Evolutionary conservation across 1,140 invertebrate genomes (phyloP).

Genomic region (Phenacoccus solenopsis): DNA sequence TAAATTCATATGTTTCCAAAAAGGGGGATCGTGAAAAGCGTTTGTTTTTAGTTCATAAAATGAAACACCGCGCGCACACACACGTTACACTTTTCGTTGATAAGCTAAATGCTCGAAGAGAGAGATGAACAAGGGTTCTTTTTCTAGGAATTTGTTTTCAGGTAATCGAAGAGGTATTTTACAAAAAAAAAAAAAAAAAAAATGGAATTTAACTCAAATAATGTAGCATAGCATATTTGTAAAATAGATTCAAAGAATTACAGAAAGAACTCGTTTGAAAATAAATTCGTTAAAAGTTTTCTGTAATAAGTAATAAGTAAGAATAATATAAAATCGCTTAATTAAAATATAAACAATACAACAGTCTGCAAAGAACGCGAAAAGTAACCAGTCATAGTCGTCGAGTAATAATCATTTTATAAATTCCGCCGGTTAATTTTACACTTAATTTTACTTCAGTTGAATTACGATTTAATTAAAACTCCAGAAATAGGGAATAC

Average conservation of each 20-base stretch:
- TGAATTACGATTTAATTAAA: conserved; percentile 3
- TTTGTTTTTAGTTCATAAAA: not conserved
- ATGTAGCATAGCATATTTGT: no score
- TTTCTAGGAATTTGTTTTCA: no score
- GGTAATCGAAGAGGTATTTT: no score
- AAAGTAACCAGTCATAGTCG: not conserved
- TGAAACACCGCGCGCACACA: not conserved
- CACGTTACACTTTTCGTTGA: not conserved
- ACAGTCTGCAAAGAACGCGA: no score
- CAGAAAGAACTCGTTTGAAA: no score
- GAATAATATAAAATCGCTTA: not conserved
- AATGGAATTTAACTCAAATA: no score
- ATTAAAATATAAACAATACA: not conserved
- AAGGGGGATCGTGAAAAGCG: not conserved
- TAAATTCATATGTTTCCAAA: not conserved
- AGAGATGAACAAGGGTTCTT: no score
- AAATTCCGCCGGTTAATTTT: not conserved
- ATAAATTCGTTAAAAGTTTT: no score
- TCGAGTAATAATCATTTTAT: not conserved
- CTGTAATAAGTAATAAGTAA: no score
- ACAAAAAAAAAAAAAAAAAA: no score
- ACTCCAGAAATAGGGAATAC: not conserved
- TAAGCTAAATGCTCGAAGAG: no score
- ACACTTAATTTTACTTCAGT: not conserved
- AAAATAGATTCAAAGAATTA: no score